Base-by-base conservation (phyloP, 2,113 vertebrate species). In the Istiophorus platypterus region DNA sequence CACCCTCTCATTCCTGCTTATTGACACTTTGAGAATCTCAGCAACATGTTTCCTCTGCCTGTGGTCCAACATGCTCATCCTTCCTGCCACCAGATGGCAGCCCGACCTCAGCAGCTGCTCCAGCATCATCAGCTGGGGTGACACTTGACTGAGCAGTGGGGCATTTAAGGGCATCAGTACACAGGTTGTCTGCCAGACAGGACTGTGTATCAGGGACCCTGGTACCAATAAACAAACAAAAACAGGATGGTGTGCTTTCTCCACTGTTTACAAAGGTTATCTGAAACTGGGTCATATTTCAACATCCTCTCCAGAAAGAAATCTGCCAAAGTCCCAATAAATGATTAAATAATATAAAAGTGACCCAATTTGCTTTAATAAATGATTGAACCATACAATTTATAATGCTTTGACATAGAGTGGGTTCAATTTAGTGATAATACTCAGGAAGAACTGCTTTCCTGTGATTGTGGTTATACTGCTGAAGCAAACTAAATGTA, bases 111-210 rank as follows among this genome's bases (percentile, higher is more conserved):
- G 29, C 29, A 96, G 86, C 80, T 82, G 67, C 29, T 94, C 85
- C 2, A 95, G 87, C 39, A 92, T 62, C 1, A 92, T 87, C 10
- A 95, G 71, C 5, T 92, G 91, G 0, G 90, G 82, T 1, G 90
- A 87, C 18, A 8, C 76, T 52, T 79, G 84, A 7, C 83, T 54
- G 26, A 84, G 90, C 41, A 3, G 61, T 22, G 91, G 82, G 31
- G 90, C 52, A 12, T 89, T 75, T 34, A 81, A 68, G 0, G 93
- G 93, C 62, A 96, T 22, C 20, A 96, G 2, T 57, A 96, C 88
- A 89, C 94, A 96, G 62, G 91, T 95, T 80, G 85, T 94, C 70
- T 95, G 95, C 87, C 93, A 95, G 56, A 81, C 76, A 72, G 77
- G 76, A 52, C 67, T 87, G 58, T 71, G 72, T 61, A 78, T 18